Conservation (phyloP, 1,140 invertebrate species). For the Anoplophora glabripennis region DNA sequence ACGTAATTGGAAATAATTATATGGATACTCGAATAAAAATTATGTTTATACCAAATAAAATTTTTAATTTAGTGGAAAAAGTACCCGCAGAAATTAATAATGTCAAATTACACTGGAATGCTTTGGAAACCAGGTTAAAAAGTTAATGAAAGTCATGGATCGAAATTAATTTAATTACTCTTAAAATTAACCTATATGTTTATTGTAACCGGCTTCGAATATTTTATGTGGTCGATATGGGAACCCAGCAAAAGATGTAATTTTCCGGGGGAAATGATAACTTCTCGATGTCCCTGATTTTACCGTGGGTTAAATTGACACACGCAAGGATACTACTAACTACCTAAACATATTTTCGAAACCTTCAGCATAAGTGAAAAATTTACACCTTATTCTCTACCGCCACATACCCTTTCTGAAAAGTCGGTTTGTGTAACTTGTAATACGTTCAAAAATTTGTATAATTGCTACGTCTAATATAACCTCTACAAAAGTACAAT, state of each 20-base stretch:
- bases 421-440: neutral
- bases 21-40: too few relatives aligned
- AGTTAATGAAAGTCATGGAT: too few relatives aligned
- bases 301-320: neutral
- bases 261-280: neutral
- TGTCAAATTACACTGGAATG: too few relatives aligned
- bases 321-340: neutral
- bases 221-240: neutral
- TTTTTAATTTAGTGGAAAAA: too few relatives aligned
- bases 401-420: conserved; percentile 6
- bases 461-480: neutral
- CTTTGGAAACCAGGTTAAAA: too few relatives aligned
- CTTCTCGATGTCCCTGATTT: neutral
- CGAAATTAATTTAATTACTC: too few relatives aligned
- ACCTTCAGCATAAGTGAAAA: conserved; percentile 9
- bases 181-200: too few relatives aligned
- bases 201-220: conserved; percentile 1
- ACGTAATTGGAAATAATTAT: neutral
- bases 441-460: neutral
- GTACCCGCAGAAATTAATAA: too few relatives aligned
- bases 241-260: neutral
- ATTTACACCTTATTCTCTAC: neutral
- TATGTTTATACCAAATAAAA: too few relatives aligned
- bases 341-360: conserved; percentile 5
- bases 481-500: too few relatives aligned